These are phyloP conservation scores for Oxyruncus cristatus DNA, from an alignment of 2,113 vertebrate genomes.

Conservation along the genomic window DNA sequence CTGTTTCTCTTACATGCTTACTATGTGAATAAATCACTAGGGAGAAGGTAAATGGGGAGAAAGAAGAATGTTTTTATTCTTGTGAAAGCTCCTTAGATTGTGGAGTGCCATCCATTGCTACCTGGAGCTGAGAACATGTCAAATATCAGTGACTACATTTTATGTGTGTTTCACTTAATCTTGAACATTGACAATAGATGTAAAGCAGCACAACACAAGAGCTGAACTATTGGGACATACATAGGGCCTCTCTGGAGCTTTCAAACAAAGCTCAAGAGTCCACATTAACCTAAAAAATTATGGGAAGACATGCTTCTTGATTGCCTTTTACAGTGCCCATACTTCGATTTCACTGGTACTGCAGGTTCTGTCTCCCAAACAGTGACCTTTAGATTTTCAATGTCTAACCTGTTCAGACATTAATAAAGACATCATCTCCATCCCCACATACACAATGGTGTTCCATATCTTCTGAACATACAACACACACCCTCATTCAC, in stretches of 20 bases:
- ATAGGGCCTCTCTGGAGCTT: not conserved
- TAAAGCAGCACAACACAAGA: not conserved
- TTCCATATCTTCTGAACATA: not conserved
- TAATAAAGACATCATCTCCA: not conserved
- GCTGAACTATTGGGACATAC: not conserved
- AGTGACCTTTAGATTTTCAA: not conserved
- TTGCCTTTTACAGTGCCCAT: not conserved
- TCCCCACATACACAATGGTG: rapidly evolving
- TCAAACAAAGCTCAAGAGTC: not conserved
- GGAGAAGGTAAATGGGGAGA: not conserved
- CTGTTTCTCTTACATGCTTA: not conserved
- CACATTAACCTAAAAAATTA: not conserved
- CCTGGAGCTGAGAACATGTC: not conserved
- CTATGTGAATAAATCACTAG: not conserved
- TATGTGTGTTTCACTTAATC: not conserved
- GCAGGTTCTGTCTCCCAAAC: not conserved
- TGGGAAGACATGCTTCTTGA: not conserved
- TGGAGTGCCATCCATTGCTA: not conserved
- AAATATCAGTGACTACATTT: not conserved
- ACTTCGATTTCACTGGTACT: not conserved
- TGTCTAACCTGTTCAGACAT: not conserved
- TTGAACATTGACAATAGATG: not conserved
- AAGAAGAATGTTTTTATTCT: not conserved
- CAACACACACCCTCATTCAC: rapidly evolving
- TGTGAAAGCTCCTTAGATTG: not conserved